Base-by-base conservation (phyloP, 2,113 vertebrate genomes). In the Syrrhaptes paradoxus region DNA sequence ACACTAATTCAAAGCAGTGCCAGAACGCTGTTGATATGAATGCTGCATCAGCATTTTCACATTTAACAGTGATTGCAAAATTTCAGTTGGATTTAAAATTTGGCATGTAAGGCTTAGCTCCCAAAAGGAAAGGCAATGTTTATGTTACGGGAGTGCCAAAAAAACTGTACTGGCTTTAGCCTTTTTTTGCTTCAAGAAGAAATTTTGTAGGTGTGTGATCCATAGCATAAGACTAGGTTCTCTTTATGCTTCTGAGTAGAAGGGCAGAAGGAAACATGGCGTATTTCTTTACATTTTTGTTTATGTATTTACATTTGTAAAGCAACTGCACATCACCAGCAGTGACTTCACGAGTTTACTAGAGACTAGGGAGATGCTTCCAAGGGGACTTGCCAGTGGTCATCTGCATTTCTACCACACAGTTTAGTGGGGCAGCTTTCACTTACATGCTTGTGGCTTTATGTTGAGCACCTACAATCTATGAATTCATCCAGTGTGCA, bases 81-180 rank as follows among this genome's bases (percentile, higher is more conserved):
- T 94, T 96, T 95, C 86, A 34, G 72, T 96, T 95, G 92, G 95
- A 93, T 96, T 93, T 94, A 95, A 95, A 90, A 94, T 95, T 95
- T 96, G 96, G 88, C 93, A 76, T 89, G 81, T 82, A 54, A 78
- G 66, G 55, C 88, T 84, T 63, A 70, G 83, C 25, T 97, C 95
- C 95, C 76, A 78, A 95, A 96, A 89, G 90, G 92, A 96, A 96
- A 92, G 80, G 76, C 90, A 87, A 18, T 93, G 90, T 96, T 97
- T 96, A 58, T 92, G 46, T 93, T 96, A 76, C 41, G 82, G 88
- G 73, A 86, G 76, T 92, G 95, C 92, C 95, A 97, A 46, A 93
- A 92, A 93, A 84, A 45, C 72, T 72, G 62, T 88, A 84, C 90
- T 87, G 88, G 65, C 86, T 96, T 95, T 90, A 96, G 83, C 66